Evolutionary conservation across 1,140 invertebrate genomes (phyloP), one percentile per base, ranked within the genome.

Genomic region (Lepidurus packardi): DNA sequence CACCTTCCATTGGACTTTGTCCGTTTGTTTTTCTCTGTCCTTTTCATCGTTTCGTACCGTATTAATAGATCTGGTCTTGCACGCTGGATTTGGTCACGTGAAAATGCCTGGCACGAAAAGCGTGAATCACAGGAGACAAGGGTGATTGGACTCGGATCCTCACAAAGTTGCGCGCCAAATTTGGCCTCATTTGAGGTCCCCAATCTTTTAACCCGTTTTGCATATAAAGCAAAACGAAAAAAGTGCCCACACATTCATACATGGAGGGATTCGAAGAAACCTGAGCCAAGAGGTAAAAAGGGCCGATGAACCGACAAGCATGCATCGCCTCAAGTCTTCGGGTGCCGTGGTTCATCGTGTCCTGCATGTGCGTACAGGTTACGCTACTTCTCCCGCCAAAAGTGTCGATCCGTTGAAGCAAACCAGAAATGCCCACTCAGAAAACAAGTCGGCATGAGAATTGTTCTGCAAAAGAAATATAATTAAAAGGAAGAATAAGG

Each of bases 121-220:
- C 53, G 53, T 65, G 53, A 65, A 65, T 65, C 53, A 65, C 53
- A 65, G 53, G 16, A 13, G 21, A 0, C 9, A 65, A 65, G n/a
- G 53, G 53, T 65, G 53, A 65, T 65, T 65, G 53, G 53, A 65
- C 53, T 65, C 53, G 53, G 53, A 65, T 65, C 53, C 53, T n/a
- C 53, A 65, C 16, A 9, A 9, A 65, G 53, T 65, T 65, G 53
- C n/a, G 53, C 53, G 53, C 53, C 53, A 65, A 65, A 65, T 65
- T 65, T 65, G 53, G 53, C 53, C 53, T 16, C 53, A 65, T 65
- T 65, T 21, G 53, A 65, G 53, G 53, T 65, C 53, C 53, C 21
- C 53, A 65, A 65, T 65, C 53, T 21, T 65, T 65, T 65, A 65
- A 65, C 53, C 53, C 53, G 53, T 65, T 65, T 65, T 65, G 21